Conservation (phyloP, 1,140 invertebrate species). For the Dreissena rostriformis region DNA sequence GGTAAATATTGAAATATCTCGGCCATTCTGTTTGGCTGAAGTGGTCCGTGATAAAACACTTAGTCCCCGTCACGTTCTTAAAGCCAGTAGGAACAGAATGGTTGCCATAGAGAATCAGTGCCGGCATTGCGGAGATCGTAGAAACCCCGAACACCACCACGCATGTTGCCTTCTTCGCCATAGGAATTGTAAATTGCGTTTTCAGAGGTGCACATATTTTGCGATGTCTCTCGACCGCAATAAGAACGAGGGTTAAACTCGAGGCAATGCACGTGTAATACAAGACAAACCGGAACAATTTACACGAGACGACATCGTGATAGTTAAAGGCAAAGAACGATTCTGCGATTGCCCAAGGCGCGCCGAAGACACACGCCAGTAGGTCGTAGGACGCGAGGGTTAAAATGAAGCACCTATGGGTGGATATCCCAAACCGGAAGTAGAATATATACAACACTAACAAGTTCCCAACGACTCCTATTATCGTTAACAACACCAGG, state of each 20-base stretch:
- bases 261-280: constrained; percentile 65
- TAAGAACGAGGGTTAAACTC: constrained; percentile 66
- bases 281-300: constrained; percentile 65
- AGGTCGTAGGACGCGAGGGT: constrained; percentile 68
- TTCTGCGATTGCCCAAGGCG: constrained; percentile 21
- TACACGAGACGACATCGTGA: constrained; percentile 59
- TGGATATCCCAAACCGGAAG: constrained; percentile 53
- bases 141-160: constrained; percentile 21
- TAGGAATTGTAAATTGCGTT: constrained; percentile 60
- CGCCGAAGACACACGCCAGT: constrained; percentile 58
- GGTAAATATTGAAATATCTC: constrained; percentile 37
- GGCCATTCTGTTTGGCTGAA: constrained; percentile 14
- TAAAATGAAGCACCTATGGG: constrained; percentile 64
- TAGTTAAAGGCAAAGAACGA: constrained; percentile 37
- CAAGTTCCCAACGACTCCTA: constrained; percentile 64
- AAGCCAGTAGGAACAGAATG: constrained; percentile 12
- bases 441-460: constrained; percentile 63
- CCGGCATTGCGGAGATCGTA: constrained; percentile 16
- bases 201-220: constrained; percentile 67
- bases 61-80: not conserved
- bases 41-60: constrained; percentile 20
- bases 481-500: constrained; percentile 56
- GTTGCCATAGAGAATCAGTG: constrained; percentile 34
- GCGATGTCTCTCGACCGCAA: constrained; percentile 69
- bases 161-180: constrained; percentile 29